These are phyloP conservation scores for Actinia tenebrosa DNA, from an alignment of 64 coral and sea anemone species.

Conservation along the genomic window DNA sequence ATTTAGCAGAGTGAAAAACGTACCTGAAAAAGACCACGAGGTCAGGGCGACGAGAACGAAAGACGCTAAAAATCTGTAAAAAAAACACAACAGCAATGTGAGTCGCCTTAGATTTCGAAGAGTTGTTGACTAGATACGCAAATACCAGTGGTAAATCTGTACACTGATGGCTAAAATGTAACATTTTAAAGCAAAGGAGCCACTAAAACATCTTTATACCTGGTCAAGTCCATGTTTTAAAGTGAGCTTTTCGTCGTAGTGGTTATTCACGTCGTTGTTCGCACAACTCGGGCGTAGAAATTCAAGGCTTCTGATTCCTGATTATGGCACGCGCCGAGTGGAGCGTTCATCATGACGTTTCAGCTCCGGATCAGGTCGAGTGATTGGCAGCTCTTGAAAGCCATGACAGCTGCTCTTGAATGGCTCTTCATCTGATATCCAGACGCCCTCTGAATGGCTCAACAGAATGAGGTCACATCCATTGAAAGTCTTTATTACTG, in stretches of 20 bases:
- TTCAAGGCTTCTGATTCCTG: background rate
- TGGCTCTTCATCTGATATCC: slow-evolving; percentile 8
- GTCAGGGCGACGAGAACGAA: background rate
- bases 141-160: background rate
- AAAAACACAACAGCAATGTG: background rate
- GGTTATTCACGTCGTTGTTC: background rate
- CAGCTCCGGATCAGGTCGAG: background rate
- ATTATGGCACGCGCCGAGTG: slow-evolving; percentile 20
- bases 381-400: slow-evolving; percentile 23
- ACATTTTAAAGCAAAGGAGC: background rate
- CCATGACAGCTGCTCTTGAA: slow-evolving; percentile 17
- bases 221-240: slow-evolving; percentile 16
- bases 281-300: background rate
- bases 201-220: background rate
- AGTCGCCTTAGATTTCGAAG: background rate
- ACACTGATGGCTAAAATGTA: background rate
- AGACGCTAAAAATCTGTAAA: background rate
- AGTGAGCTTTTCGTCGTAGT: background rate
- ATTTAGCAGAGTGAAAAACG: background rate
- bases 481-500: background rate
- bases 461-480: background rate
- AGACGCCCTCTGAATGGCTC: slow-evolving; percentile 15
- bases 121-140: slow-evolving; percentile 14
- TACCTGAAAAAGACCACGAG: background rate
- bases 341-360: slow-evolving; percentile 15